Percentiles rank a stretch among this genome's conserved stretches.
phyloP scores from a whole-genome alignment of 2,888 invertebrate species.

The Arenicola marina region DNA sequence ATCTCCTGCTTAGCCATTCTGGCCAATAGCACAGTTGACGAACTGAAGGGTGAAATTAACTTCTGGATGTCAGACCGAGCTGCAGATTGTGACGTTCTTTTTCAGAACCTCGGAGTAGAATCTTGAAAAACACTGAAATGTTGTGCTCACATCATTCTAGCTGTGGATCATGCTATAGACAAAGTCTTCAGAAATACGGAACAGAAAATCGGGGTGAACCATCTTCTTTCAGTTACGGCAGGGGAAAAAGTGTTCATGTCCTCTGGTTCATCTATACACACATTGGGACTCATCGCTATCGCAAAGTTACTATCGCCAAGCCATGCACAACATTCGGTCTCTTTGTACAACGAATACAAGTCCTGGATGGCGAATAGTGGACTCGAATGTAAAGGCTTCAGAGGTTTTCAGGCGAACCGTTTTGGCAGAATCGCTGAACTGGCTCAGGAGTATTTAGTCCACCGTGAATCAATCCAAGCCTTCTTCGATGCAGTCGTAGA shows the following conservation, averaged over 20 bases:
- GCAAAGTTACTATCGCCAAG: conserved; percentile 3
- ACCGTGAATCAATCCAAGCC: background rate
- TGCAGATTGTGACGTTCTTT: background rate
- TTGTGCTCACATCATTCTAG: background rate
- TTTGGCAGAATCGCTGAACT: background rate
- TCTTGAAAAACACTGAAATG: background rate
- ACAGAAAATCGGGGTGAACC: background rate
- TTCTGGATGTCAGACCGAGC: background rate
- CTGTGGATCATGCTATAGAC: background rate
- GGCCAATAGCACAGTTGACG: background rate
- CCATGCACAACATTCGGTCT: conserved; percentile 3
- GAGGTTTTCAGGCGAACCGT: background rate
- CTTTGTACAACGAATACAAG: conserved; percentile 3
- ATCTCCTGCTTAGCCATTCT: background rate
- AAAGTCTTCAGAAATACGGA: background rate
- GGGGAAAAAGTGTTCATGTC: background rate
- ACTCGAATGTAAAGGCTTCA: background rate
- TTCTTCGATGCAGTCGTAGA: background rate
- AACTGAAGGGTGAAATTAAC: no score
- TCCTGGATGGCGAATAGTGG: conserved; percentile 1
- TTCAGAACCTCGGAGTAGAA: background rate
- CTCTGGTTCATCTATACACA: background rate
- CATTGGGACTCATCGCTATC: conserved; percentile 3
- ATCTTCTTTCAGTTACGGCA: background rate
- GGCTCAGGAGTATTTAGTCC: background rate